Evolutionary conservation across 2,113 vertebrate genomes (phyloP).

Genomic region (Probosciger aterrimus): DNA sequence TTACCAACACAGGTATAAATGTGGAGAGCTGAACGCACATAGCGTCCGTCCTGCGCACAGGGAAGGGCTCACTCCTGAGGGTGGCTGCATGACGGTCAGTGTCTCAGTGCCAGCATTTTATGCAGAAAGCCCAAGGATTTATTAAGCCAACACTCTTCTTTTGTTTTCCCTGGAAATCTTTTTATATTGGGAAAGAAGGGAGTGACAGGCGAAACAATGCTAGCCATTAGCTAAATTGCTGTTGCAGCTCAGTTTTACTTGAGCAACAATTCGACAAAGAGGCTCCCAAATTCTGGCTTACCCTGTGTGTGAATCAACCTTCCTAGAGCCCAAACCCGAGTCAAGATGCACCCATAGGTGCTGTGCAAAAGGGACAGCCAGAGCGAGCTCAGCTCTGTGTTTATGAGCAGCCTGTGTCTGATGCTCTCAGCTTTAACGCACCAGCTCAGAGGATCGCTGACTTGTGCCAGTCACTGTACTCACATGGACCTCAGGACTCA

Average conservation of each 20-base stretch:
- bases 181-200: neutral
- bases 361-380: neutral
- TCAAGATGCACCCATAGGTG: too few species aligned
- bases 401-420: neutral
- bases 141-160: neutral
- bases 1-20: fast-evolving
- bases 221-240: neutral
- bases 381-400: neutral
- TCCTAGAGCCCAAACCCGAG: neutral
- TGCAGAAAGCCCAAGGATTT: neutral
- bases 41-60: fast-evolving
- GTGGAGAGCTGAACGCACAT: fast-evolving
- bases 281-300: neutral
- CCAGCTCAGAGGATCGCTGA: neutral
- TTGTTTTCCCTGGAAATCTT: neutral
- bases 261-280: neutral
- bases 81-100: fast-evolving
- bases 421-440: neutral
- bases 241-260: neutral
- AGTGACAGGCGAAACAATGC: neutral
- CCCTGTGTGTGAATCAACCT: neutral
- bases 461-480: fast-evolving
- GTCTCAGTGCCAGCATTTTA: neutral
- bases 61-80: neutral
- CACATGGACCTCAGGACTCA: neutral